Conservation (phyloP, 2,113 vertebrate species). For the Neofelis nebulosa region DNA sequence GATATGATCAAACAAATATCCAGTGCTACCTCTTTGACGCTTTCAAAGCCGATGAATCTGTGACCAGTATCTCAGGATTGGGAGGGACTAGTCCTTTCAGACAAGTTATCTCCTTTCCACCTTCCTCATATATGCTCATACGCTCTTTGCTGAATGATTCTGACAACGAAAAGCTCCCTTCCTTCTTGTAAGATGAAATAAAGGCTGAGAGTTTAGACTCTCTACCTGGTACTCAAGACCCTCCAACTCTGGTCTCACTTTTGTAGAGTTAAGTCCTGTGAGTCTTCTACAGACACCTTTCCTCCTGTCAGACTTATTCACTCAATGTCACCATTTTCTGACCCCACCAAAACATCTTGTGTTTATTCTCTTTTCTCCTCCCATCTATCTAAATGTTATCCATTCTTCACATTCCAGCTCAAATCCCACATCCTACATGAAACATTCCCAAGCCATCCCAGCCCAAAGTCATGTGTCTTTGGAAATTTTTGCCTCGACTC, state of each 20-base stretch:
- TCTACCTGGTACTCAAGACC: background rate
- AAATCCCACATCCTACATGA: background rate
- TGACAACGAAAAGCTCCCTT: background rate
- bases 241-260: background rate
- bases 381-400: background rate
- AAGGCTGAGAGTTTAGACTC: background rate
- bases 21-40: background rate
- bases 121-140: background rate
- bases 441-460: background rate
- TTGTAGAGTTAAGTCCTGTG: background rate
- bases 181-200: background rate
- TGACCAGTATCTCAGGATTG: background rate
- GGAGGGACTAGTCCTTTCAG: background rate
- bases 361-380: background rate
- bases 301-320: background rate
- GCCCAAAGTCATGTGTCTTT: background rate
- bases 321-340: background rate
- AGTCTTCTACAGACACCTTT: background rate
- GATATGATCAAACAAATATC: background rate
- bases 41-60: background rate
- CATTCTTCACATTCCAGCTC: constrained; percentile 46
- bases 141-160: background rate
- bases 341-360: background rate
- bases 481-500: background rate
- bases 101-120: background rate